Conservation (phyloP, 2,113 vertebrate species). For the Bambusicola thoracicus region DNA sequence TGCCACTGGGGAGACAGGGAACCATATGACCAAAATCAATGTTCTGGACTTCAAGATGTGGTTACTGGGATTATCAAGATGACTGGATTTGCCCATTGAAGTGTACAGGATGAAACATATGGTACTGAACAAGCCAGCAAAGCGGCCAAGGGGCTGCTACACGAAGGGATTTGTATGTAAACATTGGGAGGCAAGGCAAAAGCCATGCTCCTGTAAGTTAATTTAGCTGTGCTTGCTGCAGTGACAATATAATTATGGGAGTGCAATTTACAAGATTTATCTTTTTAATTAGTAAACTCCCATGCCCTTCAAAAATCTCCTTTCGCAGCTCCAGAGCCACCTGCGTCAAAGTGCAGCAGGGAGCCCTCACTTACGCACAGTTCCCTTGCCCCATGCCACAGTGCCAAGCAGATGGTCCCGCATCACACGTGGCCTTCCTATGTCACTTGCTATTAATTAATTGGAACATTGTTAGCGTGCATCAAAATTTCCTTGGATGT, state of each 20-base stretch:
- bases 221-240: conserved; percentile 17
- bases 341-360: conserved; percentile 51
- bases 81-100: conserved; percentile 24
- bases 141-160: conserved; percentile 12
- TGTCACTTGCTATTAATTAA: conserved; percentile 65
- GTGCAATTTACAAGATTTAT: conserved; percentile 62
- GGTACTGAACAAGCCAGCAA: conserved; percentile 39
- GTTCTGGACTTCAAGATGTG: conserved; percentile 1
- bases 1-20: not conserved
- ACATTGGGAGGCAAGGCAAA: conserved; percentile 32
- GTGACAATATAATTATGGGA: conserved; percentile 44
- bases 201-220: conserved; percentile 7
- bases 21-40: conserved; percentile 43
- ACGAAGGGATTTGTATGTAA: conserved; percentile 39
- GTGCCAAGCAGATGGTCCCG: conserved; percentile 60
- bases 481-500: not conserved
- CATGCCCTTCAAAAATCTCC: conserved; percentile 60
- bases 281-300: conserved; percentile 64
- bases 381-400: not conserved
- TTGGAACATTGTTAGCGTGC: conserved; percentile 7
- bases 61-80: conserved; percentile 28
- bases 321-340: conserved; percentile 45
- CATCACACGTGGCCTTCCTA: not conserved
- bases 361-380: conserved; percentile 16
- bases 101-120: conserved; percentile 29